Evolutionary conservation across 30 jellyfish, hydroid and myxozoan genomes (phyloP).

Genomic region (Hydractinia echinata): DNA sequence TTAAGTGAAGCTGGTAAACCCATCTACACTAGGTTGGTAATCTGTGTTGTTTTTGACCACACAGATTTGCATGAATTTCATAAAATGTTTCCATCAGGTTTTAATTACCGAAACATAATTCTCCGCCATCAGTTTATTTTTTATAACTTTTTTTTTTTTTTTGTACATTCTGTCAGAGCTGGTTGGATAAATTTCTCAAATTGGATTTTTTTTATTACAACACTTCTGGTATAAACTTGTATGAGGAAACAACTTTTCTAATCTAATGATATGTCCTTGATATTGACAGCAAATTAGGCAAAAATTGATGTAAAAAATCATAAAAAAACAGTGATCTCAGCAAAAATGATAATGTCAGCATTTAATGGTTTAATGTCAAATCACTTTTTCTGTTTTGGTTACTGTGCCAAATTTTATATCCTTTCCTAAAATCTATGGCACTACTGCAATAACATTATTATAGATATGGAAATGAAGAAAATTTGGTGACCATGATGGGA

Average conservation of each 20-base stretch:
- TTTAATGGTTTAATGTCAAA: neutral
- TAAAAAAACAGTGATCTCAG: neutral
- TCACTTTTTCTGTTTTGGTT: neutral
- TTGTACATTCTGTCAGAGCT: no score
- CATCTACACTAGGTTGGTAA: slow-evolving; percentile 64
- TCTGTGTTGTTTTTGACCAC: no score
- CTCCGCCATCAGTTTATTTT: no score
- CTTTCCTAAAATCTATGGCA: neutral
- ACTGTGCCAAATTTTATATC: neutral
- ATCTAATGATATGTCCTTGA: neutral
- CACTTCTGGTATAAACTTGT: no score
- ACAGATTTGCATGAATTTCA: no score
- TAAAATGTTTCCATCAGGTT: no score
- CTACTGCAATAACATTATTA: neutral
- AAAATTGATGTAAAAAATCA: no score
- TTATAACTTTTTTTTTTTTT: no score
- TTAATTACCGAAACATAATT: no score
- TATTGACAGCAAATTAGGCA: no score
- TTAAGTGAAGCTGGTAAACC: slow-evolving; percentile 98
- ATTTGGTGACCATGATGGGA: slow-evolving; percentile 89
- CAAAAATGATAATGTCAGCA: neutral
- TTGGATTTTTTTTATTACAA: neutral
- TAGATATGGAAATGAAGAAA: slow-evolving; percentile 86
- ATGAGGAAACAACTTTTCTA: neutral
- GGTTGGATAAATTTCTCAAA: neutral